Evolutionary conservation across 2,888 invertebrate genomes (phyloP), one percentile per base, ranked within the genome.

Genomic region (Hyposoter didymator): DNA sequence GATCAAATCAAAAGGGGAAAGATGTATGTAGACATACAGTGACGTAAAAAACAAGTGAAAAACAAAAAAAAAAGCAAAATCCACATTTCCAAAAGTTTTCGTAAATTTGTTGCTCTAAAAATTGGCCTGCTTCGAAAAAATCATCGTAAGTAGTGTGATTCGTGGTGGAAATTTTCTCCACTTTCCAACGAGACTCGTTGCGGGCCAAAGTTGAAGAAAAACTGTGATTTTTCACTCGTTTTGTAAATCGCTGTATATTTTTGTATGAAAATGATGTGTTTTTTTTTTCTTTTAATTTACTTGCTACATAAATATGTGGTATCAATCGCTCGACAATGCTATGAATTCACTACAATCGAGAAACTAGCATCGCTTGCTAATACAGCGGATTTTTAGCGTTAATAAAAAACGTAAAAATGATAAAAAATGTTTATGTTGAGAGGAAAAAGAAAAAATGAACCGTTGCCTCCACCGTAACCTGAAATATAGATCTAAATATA

Each of bases 301-400:
- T 80, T 45, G 67, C 85, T 85, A 87, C 80, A 66, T 39, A 70
- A 84, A 74, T 81, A 19, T 59, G 28, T 32, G 32, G 32, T 79
- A 84, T 80, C 82, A 85, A 87, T 86, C 80, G 78, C 74, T 89
- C 75, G 88, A 87, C 83, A 85, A 86, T 83, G 81, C 88, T 87
- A 85, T 84, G 79, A 62, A 76, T 84, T 78, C 66, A 86, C 89
- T 89, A 89, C 88, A 47, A 80, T 84, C 66, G 76, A 80, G 82
- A 82, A 81, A 83, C 87, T 88, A 85, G 88, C 86, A 84, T 84
- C 84, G 82, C 84, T 87, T 87, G 82, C 89, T 89, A 89, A 85
- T 70, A 88, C 82, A 89, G 83, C 85, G 86, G 69, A 80, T 84
- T 84, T 35, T 84, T 82, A 89, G 82, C 88, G n/a, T 81, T 64